Conservation (phyloP, 2,888 invertebrate species). For the Drosophila peninsularis region DNA sequence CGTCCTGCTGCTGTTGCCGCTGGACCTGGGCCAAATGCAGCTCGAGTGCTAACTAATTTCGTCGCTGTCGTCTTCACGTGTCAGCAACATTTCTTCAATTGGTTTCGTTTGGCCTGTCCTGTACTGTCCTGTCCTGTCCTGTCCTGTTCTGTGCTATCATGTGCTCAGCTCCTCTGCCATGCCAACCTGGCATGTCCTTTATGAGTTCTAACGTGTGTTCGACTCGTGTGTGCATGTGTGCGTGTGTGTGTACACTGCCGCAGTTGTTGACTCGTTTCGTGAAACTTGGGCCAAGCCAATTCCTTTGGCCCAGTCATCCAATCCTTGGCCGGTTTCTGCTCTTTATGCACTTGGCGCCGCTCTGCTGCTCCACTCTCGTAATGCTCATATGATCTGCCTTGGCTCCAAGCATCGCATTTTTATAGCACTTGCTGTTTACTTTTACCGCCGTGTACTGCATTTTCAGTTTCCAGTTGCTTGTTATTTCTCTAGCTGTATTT, state of each 20-base stretch:
- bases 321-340: conserved; percentile 63
- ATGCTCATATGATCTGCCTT: conserved; percentile 69
- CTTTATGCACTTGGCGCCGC: conserved; percentile 62
- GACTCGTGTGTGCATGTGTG: conserved; percentile 14
- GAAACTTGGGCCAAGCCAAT: conserved; percentile 68
- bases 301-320: conserved; percentile 65
- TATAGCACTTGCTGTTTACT: conserved; percentile 70
- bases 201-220: conserved; percentile 41
- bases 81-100: conserved; percentile 80
- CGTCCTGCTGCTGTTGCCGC: conserved; percentile 21
- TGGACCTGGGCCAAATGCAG: conserved; percentile 69
- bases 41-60: conserved; percentile 79
- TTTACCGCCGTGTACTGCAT: conserved; percentile 43
- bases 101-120: conserved; percentile 71
- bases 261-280: conserved; percentile 73
- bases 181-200: conserved; percentile 52
- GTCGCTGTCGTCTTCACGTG: conserved; percentile 68
- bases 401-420: conserved; percentile 58
- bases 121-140: conserved; percentile 32
- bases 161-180: conserved; percentile 9
- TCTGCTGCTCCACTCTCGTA: conserved; percentile 29
- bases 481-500: conserved; percentile 44
- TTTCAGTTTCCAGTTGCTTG: conserved; percentile 53
- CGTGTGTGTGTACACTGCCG: conserved; percentile 44
- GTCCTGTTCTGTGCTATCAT: conserved; percentile 33